Evolutionary conservation across 2,888 invertebrate genomes (phyloP).

Genomic region (Platyscelio sp.): DNA sequence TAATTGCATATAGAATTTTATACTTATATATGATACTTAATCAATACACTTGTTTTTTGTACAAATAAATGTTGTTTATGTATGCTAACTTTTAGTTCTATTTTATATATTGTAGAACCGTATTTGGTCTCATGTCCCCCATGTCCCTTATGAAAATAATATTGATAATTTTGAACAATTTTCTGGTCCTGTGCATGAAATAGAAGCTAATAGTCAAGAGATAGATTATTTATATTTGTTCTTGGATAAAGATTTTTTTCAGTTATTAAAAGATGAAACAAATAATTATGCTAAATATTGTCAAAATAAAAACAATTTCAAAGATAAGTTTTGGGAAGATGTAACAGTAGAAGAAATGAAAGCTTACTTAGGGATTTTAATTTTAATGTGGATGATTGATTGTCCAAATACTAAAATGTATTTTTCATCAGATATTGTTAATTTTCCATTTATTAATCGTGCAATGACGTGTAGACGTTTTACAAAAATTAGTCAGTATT

Average conservation of each 20-base stretch:
- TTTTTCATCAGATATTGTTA: background rate
- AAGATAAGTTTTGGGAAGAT: background rate
- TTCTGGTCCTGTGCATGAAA: too few relatives aligned
- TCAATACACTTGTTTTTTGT: too few relatives aligned
- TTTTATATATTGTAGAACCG: too few relatives aligned
- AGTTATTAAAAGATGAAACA: background rate
- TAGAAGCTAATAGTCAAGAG: too few relatives aligned
- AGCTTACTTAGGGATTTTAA: background rate
- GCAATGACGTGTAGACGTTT: background rate
- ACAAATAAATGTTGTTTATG: too few relatives aligned
- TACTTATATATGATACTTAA: too few relatives aligned
- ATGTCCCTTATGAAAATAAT: too few relatives aligned
- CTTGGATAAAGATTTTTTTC: background rate
- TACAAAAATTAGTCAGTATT: background rate
- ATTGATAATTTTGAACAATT: too few relatives aligned
- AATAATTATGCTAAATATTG: background rate
- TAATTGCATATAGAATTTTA: too few relatives aligned
- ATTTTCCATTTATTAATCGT: background rate
- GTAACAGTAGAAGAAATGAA: background rate
- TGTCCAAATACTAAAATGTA: background rate
- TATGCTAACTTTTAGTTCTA: too few relatives aligned
- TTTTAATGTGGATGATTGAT: background rate
- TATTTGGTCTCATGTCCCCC: too few relatives aligned
- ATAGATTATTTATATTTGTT: background rate
- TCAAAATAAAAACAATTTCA: background rate